Conservation (phyloP, 2,888 invertebrate genomes). For the Campoplex nolae region DNA sequence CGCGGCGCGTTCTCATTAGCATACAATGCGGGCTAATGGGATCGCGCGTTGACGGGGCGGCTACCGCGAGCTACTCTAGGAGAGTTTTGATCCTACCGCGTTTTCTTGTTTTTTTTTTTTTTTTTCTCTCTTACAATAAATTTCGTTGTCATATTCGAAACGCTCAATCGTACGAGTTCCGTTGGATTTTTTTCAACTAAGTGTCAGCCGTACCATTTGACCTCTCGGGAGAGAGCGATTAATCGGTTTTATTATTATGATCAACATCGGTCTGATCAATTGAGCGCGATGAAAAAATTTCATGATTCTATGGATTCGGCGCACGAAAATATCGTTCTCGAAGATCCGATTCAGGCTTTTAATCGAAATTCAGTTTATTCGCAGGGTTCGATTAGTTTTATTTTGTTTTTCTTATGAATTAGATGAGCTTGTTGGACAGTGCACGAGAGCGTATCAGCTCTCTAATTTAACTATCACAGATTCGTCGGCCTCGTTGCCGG, state of each 20-base stretch:
- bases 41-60: constrained; percentile 79
- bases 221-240: neutral
- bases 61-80: constrained; percentile 73
- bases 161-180: neutral
- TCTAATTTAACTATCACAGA: constrained; percentile 9
- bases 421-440: neutral
- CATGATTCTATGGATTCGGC: neutral
- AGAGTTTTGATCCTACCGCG: constrained; percentile 61
- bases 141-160: constrained; percentile 12
- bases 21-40: constrained; percentile 82
- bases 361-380: neutral
- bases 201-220: neutral
- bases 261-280: neutral
- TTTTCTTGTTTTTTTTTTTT: constrained; percentile 43
- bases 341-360: neutral
- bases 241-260: neutral
- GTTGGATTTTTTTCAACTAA: neutral
- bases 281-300: neutral
- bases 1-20: constrained; percentile 79
- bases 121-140: constrained; percentile 22
- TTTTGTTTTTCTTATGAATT: neutral
- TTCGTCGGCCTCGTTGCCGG: constrained; percentile 30
- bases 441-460: neutral
- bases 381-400: neutral
- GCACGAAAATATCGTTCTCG: neutral